phyloP scores from a whole-genome alignment of 2,113 vertebrate genomes.

The Rhea pennata region DNA sequence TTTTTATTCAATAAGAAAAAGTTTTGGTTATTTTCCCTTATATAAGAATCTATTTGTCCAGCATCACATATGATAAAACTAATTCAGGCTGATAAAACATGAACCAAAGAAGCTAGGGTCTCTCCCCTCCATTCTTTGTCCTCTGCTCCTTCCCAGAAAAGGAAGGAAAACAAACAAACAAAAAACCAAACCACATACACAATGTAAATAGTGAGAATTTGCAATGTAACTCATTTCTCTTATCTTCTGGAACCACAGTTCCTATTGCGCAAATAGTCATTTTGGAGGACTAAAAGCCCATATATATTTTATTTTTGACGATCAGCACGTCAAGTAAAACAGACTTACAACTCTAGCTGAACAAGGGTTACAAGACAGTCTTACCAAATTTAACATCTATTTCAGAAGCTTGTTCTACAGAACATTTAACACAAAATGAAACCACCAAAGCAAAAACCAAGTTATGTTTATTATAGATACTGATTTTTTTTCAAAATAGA shows the following conservation, averaged over 20 bases:
- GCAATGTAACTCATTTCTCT: not conserved
- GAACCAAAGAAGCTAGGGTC: not conserved
- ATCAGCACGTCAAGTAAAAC: not conserved
- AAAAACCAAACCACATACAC: no score
- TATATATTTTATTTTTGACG: not conserved
- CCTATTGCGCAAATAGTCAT: not conserved
- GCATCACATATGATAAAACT: not conserved
- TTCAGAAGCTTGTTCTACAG: not conserved
- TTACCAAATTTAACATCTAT: not conserved
- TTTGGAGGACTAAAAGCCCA: not conserved
- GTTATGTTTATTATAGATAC: not conserved
- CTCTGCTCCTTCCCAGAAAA: not conserved
- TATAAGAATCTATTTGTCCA: not conserved
- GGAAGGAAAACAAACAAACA: not conserved
- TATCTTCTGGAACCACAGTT: slow-evolving; percentile 5
- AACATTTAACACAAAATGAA: not conserved
- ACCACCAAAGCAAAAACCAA: not conserved
- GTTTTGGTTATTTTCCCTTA: not conserved
- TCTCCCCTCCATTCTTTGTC: not conserved
- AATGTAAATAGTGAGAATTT: not conserved
- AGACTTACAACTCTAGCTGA: not conserved
- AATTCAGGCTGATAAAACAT: not conserved
- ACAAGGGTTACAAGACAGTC: not conserved
- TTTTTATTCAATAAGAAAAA: not conserved
- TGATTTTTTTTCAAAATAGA: not conserved